These are phyloP conservation scores for Pangasius macronema DNA, from an alignment of 2,797 vertebrate species.

Conservation along the genomic window DNA sequence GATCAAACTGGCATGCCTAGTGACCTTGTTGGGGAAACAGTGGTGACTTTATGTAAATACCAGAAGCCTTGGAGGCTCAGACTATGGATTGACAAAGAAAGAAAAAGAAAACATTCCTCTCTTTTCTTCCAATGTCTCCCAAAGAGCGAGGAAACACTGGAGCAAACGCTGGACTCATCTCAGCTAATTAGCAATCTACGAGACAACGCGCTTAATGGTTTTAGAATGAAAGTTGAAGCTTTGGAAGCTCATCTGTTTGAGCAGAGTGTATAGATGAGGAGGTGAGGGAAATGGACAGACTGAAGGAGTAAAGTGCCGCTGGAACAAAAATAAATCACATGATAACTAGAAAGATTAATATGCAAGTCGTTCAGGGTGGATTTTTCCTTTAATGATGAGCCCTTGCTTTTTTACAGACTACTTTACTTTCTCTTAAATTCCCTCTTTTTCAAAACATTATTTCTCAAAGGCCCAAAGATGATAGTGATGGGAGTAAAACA, in stretches of 20 bases:
- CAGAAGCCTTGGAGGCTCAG: neutral
- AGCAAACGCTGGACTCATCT: neutral
- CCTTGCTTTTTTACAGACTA: neutral
- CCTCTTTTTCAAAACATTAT: neutral
- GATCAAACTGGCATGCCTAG: slow-evolving; percentile 46
- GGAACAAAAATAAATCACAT: neutral
- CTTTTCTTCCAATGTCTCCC: neutral
- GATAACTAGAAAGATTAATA: neutral
- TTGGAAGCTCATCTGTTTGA: neutral
- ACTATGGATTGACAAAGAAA: neutral
- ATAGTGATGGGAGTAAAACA: too few relatives aligned
- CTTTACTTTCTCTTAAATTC: neutral
- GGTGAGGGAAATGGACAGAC: neutral
- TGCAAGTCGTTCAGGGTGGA: neutral
- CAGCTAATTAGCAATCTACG: too few relatives aligned
- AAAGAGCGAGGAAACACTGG: neutral
- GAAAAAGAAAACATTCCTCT: neutral
- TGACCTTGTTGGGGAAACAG: slow-evolving; percentile 50
- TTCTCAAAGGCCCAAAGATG: too few relatives aligned
- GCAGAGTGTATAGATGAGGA: neutral
- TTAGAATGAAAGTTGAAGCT: neutral
- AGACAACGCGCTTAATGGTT: neutral
- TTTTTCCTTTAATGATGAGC: neutral
- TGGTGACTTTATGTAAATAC: slow-evolving; percentile 36
- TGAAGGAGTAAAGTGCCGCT: neutral